Conservation (phyloP, 2,797 vertebrate genomes). For the Tapirus indicus region DNA sequence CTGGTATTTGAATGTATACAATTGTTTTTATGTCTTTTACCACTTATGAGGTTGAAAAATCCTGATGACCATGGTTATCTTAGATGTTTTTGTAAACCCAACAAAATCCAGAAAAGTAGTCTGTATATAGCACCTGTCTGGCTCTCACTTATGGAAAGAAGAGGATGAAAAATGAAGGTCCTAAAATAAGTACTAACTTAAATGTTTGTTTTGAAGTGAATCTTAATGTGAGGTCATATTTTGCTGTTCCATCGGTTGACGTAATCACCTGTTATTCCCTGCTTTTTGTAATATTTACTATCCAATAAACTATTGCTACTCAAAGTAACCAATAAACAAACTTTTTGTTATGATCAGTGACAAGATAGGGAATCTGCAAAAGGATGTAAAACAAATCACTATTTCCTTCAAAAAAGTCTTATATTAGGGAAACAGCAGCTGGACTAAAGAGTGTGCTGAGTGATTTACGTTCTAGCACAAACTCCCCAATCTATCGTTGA, state of each 20-base stretch:
- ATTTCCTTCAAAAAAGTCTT: not conserved
- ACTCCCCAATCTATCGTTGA: not conserved
- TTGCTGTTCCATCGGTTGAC: not conserved
- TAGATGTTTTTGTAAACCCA: not conserved
- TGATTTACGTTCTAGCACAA: not conserved
- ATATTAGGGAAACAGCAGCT: not conserved
- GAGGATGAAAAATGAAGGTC: not conserved
- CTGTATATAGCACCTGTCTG: not conserved
- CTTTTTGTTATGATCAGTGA: not conserved
- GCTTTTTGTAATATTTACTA: not conserved
- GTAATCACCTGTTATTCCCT: not conserved
- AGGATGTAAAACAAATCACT: not conserved
- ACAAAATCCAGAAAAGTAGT: not conserved
- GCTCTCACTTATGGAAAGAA: not conserved
- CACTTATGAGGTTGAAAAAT: not conserved
- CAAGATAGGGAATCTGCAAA: not conserved
- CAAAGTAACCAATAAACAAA: not conserved
- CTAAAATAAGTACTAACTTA: slow-evolving; percentile 13
- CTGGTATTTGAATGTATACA: not conserved
- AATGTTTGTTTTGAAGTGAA: slow-evolving; percentile 29
- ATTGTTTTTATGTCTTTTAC: slow-evolving; percentile 22
- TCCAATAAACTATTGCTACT: not conserved
- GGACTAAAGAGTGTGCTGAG: not conserved
- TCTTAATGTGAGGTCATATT: not conserved
- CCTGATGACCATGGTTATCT: not conserved